Percentiles rank a stretch among this genome's conserved stretches.
These are phyloP conservation scores for Danio rerio DNA, from an alignment of 2,113 vertebrate genomes.

Conservation along the genomic window GRCz12tu NC_133199.1:31910001-31910500, in stretches of 20 bases:
- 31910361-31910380: slow-evolving; percentile 98
- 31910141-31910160: slow-evolving; percentile 90
- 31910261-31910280: slow-evolving; percentile 98
- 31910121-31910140: slow-evolving; percentile 96
- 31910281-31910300: slow-evolving; percentile 98
- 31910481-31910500: slow-evolving; percentile 93
- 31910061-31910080: slow-evolving; percentile 93
- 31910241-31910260: slow-evolving; percentile 98
- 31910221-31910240: slow-evolving; percentile 94
- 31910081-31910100: slow-evolving; percentile 97
- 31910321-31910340: slow-evolving; percentile 93
- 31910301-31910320: slow-evolving; percentile 97
- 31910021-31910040: slow-evolving; percentile 84
- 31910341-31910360: slow-evolving; percentile 93
- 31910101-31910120: slow-evolving; percentile 98
- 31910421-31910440: slow-evolving; percentile 97
- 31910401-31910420: slow-evolving; percentile 97
- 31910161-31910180: slow-evolving; percentile 92
- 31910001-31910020: slow-evolving; percentile 62
- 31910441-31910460: slow-evolving; percentile 98
- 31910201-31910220: slow-evolving; percentile 98
- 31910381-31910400: slow-evolving; percentile 97
- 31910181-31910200: slow-evolving; percentile 96
- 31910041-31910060: slow-evolving; percentile 92
- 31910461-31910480: slow-evolving; percentile 96